phyloP scores from a whole-genome alignment of 1,140 invertebrate species.

The Macrostomum lignano region DNA sequence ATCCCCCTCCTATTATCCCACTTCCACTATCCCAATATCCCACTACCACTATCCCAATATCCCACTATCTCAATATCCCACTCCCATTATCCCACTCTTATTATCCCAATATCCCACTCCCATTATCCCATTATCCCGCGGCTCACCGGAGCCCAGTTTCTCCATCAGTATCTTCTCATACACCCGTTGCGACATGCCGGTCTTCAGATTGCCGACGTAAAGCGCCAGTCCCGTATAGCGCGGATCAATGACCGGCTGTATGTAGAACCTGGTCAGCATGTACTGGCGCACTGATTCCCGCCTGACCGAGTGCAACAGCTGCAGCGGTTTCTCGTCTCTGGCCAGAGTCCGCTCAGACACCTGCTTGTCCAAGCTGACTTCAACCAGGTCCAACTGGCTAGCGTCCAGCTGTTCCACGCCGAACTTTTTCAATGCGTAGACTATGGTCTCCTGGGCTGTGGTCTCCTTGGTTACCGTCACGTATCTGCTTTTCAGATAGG shows the following conservation, averaged over 20 bases:
- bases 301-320: conserved; percentile 53
- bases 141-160: conserved; percentile 61
- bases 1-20: no score
- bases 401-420: conserved; percentile 24
- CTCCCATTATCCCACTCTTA: no score
- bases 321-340: conserved; percentile 62
- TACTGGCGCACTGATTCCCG: conserved; percentile 85
- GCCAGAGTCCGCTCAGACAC: conserved; percentile 63
- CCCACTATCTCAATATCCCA: no score
- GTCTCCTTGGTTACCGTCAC: conserved; percentile 56
- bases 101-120: no score
- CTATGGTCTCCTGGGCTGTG: conserved; percentile 59
- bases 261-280: conserved; percentile 86
- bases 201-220: conserved; percentile 88
- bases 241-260: conserved; percentile 79
- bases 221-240: conserved; percentile 79
- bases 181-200: conserved; percentile 68
- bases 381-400: conserved; percentile 56
- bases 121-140: no score
- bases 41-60: no score
- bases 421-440: no score
- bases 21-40: no score
- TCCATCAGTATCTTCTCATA: conserved; percentile 90
- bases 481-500: no score
- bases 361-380: conserved; percentile 73